Evolutionary conservation across 2,888 invertebrate genomes (phyloP).

Genomic region (Epirrhoe tristata): DNA sequence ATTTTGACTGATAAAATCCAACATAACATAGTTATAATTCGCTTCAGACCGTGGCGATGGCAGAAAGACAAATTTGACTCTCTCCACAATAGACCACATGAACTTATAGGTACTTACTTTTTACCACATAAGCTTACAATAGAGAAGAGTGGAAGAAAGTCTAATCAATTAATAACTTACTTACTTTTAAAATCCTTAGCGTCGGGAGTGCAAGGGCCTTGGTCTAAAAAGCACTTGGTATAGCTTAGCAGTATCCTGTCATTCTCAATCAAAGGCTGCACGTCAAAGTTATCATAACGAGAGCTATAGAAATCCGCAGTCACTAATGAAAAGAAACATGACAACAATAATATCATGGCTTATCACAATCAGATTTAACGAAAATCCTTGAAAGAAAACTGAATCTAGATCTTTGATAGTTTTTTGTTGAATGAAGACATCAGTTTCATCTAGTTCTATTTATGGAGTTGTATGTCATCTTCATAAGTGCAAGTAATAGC

Average conservation of each 20-base stretch:
- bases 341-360: slow-evolving; percentile 35
- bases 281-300: slow-evolving; percentile 89
- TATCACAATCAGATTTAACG: not conserved
- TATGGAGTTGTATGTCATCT: slow-evolving; percentile 53
- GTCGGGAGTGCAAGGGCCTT: slow-evolving; percentile 89
- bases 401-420: slow-evolving; percentile 17
- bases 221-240: slow-evolving; percentile 88
- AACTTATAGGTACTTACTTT: too few species aligned
- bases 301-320: slow-evolving; percentile 85
- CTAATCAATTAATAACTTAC: slow-evolving; percentile 44
- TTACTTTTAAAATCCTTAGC: slow-evolving; percentile 90
- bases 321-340: slow-evolving; percentile 47
- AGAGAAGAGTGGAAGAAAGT: too few species aligned
- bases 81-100: too few species aligned
- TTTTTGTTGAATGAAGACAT: slow-evolving; percentile 22
- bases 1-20: not conserved
- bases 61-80: too few species aligned
- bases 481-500: slow-evolving; percentile 54
- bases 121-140: too few species aligned
- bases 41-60: too few species aligned
- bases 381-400: not conserved
- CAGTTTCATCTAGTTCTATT: slow-evolving; percentile 20
- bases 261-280: slow-evolving; percentile 88
- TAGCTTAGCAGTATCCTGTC: slow-evolving; percentile 89
- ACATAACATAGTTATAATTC: too few species aligned